phyloP scores from a whole-genome alignment of 64 coral and sea anemone species.

The Catalaphyllia jardinei region DNA sequence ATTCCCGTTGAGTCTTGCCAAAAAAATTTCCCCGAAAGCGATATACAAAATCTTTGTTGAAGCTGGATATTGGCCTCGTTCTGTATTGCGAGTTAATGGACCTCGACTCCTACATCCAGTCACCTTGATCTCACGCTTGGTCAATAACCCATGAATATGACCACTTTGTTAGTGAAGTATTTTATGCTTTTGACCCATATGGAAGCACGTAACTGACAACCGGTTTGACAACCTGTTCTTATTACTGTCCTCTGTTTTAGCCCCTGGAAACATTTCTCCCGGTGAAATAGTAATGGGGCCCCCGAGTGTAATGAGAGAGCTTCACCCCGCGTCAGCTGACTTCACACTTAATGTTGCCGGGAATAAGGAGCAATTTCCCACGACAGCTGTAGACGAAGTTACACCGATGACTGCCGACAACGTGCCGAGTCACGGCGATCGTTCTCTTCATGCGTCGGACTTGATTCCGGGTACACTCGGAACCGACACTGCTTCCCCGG shows the following conservation, averaged over 20 bases:
- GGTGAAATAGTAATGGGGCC: constrained; percentile 9
- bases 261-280: constrained; percentile 12
- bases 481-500: not conserved
- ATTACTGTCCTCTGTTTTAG: not conserved
- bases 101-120: no score
- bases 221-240: not conserved
- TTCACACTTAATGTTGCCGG: not conserved
- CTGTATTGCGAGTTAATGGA: no score
- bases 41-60: no score
- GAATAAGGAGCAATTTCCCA: not conserved
- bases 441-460: constrained; percentile 73
- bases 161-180: not conserved
- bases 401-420: not conserved
- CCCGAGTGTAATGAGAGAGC: not conserved
- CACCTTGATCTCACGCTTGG: no score
- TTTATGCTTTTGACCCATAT: no score
- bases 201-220: not conserved
- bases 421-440: constrained; percentile 35
- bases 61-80: no score
- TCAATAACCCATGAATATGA: no score
- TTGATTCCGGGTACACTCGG: constrained; percentile 47
- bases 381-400: not conserved
- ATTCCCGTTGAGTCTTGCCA: no score
- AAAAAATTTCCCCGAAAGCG: no score
- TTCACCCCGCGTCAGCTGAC: not conserved